Conservation (phyloP, 2,113 vertebrate genomes). For the Grammomys surdaster region DNA sequence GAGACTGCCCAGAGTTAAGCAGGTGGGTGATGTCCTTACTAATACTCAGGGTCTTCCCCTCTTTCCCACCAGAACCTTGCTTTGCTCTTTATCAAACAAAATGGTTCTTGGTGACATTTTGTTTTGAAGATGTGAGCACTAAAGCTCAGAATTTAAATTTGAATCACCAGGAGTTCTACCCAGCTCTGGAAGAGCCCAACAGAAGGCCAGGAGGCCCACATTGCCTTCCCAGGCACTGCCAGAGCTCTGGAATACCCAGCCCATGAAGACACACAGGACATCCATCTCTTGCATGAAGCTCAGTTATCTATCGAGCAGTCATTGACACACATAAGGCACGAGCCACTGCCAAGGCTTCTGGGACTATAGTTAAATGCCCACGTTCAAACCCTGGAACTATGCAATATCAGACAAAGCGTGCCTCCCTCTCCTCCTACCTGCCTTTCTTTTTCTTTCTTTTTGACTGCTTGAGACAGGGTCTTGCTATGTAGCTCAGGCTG, state of each 20-base stretch:
- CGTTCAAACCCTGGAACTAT: background rate
- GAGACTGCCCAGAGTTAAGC: background rate
- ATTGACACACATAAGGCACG: conserved; percentile 2
- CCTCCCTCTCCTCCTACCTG: background rate
- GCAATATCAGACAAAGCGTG: background rate
- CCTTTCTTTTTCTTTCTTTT: background rate
- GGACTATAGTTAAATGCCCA: background rate
- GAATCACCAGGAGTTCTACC: background rate
- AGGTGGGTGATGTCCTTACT: background rate
- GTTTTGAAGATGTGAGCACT: background rate
- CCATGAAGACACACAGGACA: accelerated
- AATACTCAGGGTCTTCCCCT: background rate
- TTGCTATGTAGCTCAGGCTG: background rate
- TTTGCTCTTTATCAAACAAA: background rate
- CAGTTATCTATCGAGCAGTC: background rate
- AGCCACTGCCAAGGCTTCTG: background rate
- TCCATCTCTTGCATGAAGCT: background rate
- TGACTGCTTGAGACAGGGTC: no score
- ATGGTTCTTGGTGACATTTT: conserved; percentile 18
- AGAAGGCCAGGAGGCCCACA: conserved; percentile 19
- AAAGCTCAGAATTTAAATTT: conserved; percentile 52
- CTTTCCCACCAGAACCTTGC: background rate
- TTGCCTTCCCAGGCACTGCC: background rate
- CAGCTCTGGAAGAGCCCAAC: background rate
- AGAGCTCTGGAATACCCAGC: background rate